phyloP scores from a whole-genome alignment of 2,797 vertebrate species.

The Cyclura pinguis region DNA sequence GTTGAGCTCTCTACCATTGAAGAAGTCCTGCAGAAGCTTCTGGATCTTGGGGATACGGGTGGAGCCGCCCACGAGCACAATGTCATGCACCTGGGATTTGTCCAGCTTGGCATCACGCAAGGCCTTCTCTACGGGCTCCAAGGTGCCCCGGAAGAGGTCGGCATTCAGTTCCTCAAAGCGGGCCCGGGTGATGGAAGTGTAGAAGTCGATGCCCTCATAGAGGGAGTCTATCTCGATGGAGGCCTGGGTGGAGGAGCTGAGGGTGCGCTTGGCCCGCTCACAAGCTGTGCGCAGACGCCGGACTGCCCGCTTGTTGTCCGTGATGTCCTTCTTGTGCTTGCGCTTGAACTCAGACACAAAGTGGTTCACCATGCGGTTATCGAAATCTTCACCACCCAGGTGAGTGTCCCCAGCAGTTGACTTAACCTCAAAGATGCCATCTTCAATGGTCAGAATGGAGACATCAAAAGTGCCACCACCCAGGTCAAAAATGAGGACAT shows the following conservation, averaged over 20 bases:
- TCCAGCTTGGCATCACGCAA: conserved; percentile 89
- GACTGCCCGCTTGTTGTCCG: conserved; percentile 89
- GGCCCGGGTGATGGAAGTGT: conserved; percentile 91
- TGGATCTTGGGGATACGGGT: conserved; percentile 92
- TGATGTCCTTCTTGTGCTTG: conserved; percentile 90
- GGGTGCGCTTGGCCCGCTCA: conserved; percentile 70
- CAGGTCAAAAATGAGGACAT: conserved; percentile 91
- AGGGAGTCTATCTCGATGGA: conserved; percentile 81
- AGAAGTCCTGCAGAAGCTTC: conserved; percentile 88
- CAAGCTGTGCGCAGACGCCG: conserved; percentile 77
- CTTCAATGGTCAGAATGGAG: conserved; percentile 90
- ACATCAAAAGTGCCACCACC: conserved; percentile 92
- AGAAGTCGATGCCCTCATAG: conserved; percentile 90
- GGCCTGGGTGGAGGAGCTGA: conserved; percentile 73
- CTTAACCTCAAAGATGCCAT: conserved; percentile 91
- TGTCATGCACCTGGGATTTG: conserved; percentile 87
- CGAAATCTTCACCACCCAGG: conserved; percentile 89
- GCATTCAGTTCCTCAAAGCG: conserved; percentile 91
- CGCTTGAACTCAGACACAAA: conserved; percentile 90
- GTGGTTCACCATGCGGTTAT: conserved; percentile 89
- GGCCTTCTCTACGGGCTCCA: conserved; percentile 91
- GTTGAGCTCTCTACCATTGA: conserved; percentile 90
- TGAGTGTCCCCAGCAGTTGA: conserved; percentile 90
- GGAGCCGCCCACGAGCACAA: conserved; percentile 90
- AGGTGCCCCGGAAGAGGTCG: conserved; percentile 88